phyloP scores from a whole-genome alignment of 2,888 invertebrate genomes.

The Hemicrepidius hirtus region DNA sequence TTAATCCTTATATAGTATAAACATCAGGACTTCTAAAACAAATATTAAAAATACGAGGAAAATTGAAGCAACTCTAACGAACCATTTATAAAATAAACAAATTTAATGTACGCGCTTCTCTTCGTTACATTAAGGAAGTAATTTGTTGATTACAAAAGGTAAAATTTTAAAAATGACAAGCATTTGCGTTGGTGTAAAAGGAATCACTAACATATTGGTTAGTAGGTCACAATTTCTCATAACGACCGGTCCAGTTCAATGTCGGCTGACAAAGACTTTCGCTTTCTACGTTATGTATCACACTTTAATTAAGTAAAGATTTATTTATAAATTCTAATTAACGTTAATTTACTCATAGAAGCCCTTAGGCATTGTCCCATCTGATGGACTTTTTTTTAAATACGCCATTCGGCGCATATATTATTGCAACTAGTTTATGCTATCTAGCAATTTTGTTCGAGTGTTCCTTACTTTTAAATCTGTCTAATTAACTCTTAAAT shows the following conservation, averaged over 20 bases:
- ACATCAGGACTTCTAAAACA: neutral
- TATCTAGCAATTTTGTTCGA: no score
- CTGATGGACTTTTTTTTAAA: no score
- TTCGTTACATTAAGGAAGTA: constrained; percentile 14
- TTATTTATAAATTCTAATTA: neutral
- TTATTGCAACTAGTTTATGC: no score
- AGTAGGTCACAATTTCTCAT: constrained; percentile 51
- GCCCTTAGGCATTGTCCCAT: no score
- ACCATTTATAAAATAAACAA: neutral
- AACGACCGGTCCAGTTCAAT: constrained; percentile 50
- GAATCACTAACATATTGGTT: constrained; percentile 51
- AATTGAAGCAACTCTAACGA: neutral
- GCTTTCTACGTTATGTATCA: constrained; percentile 44
- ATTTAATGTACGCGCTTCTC: neutral
- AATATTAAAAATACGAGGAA: constrained; percentile 2
- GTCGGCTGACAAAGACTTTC: constrained; percentile 52
- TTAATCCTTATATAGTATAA: constrained; percentile 43
- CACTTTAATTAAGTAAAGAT: constrained; percentile 2
- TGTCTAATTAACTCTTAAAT: no score
- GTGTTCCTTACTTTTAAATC: no score
- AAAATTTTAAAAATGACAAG: constrained; percentile 48
- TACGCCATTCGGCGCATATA: no score
- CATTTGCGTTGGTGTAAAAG: constrained; percentile 56
- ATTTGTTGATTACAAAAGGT: constrained; percentile 12
- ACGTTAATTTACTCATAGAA: neutral